Percentiles rank a stretch among this genome's conserved stretches.
phyloP scores from a whole-genome alignment of 1,140 invertebrate genomes.

The Homarus americanus region DNA sequence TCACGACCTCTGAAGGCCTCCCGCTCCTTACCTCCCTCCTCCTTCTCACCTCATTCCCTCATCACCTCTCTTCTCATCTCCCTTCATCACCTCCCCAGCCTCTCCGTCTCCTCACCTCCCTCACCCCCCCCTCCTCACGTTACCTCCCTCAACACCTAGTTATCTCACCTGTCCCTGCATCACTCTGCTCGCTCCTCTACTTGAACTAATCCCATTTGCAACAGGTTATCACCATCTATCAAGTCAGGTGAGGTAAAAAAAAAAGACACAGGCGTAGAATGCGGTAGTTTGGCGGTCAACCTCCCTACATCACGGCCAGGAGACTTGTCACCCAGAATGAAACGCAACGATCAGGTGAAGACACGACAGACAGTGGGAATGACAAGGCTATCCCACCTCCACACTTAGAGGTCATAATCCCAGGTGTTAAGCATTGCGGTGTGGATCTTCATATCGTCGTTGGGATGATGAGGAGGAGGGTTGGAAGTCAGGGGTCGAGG shows the following conservation, averaged over 20 bases:
- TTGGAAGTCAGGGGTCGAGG: not conserved
- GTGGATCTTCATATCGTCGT: not conserved
- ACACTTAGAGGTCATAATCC: not conserved
- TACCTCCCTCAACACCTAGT: not conserved
- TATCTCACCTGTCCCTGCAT: not conserved
- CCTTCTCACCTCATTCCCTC: not conserved
- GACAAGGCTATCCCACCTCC: not conserved
- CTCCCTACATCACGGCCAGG: conserved; percentile 12
- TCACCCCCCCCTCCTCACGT: not conserved
- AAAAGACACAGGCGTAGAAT: not conserved
- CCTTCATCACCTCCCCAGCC: not conserved
- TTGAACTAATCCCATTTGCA: conserved; percentile 33
- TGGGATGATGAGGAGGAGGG: not conserved
- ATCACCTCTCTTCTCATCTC: not conserved
- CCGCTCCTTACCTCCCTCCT: not conserved
- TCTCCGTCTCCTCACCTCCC: not conserved
- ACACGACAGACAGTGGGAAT: not conserved
- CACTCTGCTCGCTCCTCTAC: not conserved
- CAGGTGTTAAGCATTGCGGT: not conserved
- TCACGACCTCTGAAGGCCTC: not conserved
- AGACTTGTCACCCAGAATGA: conserved; percentile 37
- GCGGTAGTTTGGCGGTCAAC: conserved; percentile 24
- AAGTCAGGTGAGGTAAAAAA: not conserved
- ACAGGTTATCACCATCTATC: conserved; percentile 44
- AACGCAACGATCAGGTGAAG: conserved; percentile 41